phyloP scores from a whole-genome alignment of 2,888 invertebrate species.

The Micropterix aruncella region DNA sequence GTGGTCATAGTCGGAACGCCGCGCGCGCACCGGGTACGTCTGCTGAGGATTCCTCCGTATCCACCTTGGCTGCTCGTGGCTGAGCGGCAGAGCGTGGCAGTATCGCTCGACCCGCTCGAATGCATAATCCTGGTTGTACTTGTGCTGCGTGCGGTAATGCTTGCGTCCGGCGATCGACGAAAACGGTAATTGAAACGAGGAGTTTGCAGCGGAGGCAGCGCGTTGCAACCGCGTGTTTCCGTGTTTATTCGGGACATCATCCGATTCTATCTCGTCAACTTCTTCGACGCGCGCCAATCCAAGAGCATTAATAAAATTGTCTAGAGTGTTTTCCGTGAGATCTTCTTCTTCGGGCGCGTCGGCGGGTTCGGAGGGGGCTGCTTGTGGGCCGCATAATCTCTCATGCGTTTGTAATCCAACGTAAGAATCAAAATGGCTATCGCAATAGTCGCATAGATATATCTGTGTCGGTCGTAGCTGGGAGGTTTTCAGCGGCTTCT shows the following conservation, averaged over 20 bases:
- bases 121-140: constrained; percentile 23
- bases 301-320: background rate
- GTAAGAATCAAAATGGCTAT: constrained; percentile 50
- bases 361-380: constrained; percentile 15
- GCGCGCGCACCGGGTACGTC: constrained; percentile 30
- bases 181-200: constrained; percentile 30
- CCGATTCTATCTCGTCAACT: constrained; percentile 3
- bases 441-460: constrained; percentile 62
- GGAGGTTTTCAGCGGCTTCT: constrained; percentile 31
- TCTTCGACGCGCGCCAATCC: constrained; percentile 6
- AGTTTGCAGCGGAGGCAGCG: constrained; percentile 24
- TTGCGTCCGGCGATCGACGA: constrained; percentile 32
- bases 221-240: constrained; percentile 17
- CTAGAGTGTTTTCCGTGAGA: constrained; percentile 1
- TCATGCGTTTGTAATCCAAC: constrained; percentile 28
- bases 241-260: constrained; percentile 1
- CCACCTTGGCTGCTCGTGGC: constrained; percentile 8
- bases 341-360: constrained; percentile 18
- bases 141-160: constrained; percentile 23
- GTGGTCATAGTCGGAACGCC: constrained; percentile 34
- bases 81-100: constrained; percentile 17
- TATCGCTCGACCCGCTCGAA: constrained; percentile 31
- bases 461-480: constrained; percentile 50
- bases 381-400: constrained; percentile 30
- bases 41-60: constrained; percentile 13